These are phyloP conservation scores for Rhizoglyphus robini DNA, from an alignment of 1,140 invertebrate species.

Conservation along the genomic window DNA sequence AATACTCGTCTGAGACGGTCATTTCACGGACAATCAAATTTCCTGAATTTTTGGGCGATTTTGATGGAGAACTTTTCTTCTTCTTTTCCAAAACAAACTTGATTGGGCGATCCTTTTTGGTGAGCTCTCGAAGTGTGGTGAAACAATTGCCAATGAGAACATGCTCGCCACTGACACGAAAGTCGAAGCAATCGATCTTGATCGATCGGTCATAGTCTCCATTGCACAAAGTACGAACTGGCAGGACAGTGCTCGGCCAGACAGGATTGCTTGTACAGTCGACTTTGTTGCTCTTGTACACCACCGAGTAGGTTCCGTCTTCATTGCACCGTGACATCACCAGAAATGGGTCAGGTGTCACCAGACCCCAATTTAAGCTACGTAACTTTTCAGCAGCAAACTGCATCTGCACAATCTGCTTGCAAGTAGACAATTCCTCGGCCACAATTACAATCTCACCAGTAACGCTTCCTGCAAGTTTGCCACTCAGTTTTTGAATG, in stretches of 20 bases:
- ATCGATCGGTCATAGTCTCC: slow-evolving; percentile 43
- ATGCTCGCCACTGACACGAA: slow-evolving; percentile 15
- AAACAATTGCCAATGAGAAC: slow-evolving; percentile 18
- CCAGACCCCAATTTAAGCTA: slow-evolving; percentile 43
- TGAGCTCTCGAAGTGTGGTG: slow-evolving; percentile 19
- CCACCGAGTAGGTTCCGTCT: slow-evolving; percentile 34
- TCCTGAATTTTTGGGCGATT: no score
- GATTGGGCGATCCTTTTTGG: background rate
- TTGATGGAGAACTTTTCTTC: no score
- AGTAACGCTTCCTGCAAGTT: background rate
- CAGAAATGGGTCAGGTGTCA: slow-evolving; percentile 43
- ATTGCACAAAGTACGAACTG: slow-evolving; percentile 42
- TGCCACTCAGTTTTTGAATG: slow-evolving; percentile 26
- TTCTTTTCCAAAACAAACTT: background rate
- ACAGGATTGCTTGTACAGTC: slow-evolving; percentile 42
- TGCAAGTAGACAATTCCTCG: slow-evolving; percentile 38
- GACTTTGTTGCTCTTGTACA: slow-evolving; percentile 42
- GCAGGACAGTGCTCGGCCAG: slow-evolving; percentile 44
- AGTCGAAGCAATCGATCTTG: slow-evolving; percentile 26
- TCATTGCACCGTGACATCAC: slow-evolving; percentile 24
- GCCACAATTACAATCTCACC: slow-evolving; percentile 33
- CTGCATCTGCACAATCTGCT: slow-evolving; percentile 39
- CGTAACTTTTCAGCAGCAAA: slow-evolving; percentile 36
- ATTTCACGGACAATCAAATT: slow-evolving; percentile 14
- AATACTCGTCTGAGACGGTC: slow-evolving; percentile 11